Percentiles rank a stretch among this genome's conserved stretches.
Conservation (phyloP, 2,888 invertebrate genomes). For the Osmoderma eremita region DNA sequence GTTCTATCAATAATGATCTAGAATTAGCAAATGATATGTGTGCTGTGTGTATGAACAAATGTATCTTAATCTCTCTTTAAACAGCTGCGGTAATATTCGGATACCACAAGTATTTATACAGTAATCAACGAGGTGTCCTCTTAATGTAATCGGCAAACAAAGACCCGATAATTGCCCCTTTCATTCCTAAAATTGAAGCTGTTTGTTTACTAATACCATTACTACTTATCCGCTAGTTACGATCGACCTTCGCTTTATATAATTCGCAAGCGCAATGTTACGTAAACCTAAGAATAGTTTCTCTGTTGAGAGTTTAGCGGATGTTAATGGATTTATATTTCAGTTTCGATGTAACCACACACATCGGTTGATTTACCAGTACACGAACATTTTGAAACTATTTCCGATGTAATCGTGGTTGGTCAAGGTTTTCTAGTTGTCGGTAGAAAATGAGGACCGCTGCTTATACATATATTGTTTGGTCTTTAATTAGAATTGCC, state of each 20-base stretch:
- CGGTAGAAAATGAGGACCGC: conserved; percentile 8
- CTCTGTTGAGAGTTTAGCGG: conserved; percentile 3
- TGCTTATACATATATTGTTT: not conserved
- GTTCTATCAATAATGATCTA: no score
- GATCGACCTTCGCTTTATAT: conserved; percentile 25
- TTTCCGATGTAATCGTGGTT: conserved; percentile 25
- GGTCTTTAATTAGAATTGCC: conserved; percentile 1
- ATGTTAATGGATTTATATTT: conserved; percentile 24
- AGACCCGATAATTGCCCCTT: conserved; percentile 15
- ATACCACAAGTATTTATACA: conserved; percentile 5
- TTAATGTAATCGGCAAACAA: conserved; percentile 14
- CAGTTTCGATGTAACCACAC: conserved; percentile 10
- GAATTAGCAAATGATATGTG: no score
- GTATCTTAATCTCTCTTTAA: no score
- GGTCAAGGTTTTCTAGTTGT: conserved; percentile 32
- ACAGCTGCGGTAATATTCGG: not conserved
- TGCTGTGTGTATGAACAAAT: no score
- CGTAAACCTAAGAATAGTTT: conserved; percentile 12
- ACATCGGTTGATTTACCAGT: conserved; percentile 20
- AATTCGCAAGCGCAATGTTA: conserved; percentile 15
- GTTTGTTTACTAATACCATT: conserved; percentile 26
- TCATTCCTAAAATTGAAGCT: conserved; percentile 17
- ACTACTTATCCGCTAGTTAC: conserved; percentile 23
- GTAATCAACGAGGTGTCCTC: not conserved
- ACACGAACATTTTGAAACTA: conserved; percentile 15